Evolutionary conservation across 2,888 invertebrate genomes (phyloP), one percentile per base, ranked within the genome.

Genomic region (Tricholauxania praeusta): DNA sequence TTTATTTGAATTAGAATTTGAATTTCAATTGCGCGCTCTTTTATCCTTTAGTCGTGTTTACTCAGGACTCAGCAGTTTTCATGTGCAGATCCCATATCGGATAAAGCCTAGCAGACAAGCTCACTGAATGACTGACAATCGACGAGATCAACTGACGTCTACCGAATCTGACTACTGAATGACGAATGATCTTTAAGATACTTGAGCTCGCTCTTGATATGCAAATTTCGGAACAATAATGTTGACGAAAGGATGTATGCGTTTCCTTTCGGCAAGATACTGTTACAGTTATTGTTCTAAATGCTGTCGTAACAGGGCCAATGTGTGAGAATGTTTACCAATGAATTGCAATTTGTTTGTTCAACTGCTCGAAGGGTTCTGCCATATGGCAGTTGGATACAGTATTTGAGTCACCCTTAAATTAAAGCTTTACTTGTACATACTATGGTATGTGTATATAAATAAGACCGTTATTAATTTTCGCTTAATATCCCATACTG

Each of bases 1-100:
- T 75, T 80, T 76, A 76, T 81, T 82, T 80, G 75, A 81, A 82
- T 82, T 81, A 79, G 80, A 80, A 82, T 83, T 82, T 78, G 72
- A 72, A 75, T 72, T 65, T 72, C 62, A 63, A 52, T 65, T 63
- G 73, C 60, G 73, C 69, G 75, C 81, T 82, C 51, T 69, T 65
- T 69, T 19, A 8, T 69, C 22, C 48, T 59, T 51, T 12, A 3
- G 8, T 15, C 51, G 69, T 83, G 82, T 83, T 83, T 82, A 78
- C 79, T 81, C 79, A 83, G 83, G 83, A 83, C 80, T 72, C 68
- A 63, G 22, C 62, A 59, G 60, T 57, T 55, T 62, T 39, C 2
- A 10, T 10, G 73, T 68, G 70, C 76, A 77, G 70, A 78, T 77
- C 81, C 76, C 78, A 78, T 74, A 82, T 82, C 82, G 81, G 83